Evolutionary conservation across 2,113 vertebrate species (phyloP).

Genomic region (Bubo blakistoni): DNA sequence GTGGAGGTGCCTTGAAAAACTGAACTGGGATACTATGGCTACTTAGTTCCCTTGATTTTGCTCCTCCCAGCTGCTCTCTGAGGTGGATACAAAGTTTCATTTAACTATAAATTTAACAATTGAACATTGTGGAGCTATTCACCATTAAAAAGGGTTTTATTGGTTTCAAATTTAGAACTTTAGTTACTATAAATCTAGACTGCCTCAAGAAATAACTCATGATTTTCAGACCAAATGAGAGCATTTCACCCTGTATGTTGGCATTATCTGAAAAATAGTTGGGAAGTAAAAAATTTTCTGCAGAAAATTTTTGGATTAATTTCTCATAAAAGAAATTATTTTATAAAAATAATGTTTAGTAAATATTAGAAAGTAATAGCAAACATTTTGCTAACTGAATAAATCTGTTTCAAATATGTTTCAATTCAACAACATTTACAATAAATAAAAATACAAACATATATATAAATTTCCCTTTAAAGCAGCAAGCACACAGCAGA

Average conservation of each 20-base stretch:
- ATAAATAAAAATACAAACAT: background rate
- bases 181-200: background rate
- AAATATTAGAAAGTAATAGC: background rate
- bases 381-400: background rate
- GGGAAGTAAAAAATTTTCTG: background rate
- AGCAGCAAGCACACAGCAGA: background rate
- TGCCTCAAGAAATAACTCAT: background rate
- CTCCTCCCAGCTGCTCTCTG: background rate
- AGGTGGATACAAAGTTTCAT: background rate
- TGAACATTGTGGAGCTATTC: background rate
- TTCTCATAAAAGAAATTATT: background rate
- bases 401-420: background rate
- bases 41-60: background rate
- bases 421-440: background rate
- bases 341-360: background rate
- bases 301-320: background rate
- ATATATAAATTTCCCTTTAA: background rate
- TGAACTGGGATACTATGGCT: background rate
- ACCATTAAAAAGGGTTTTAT: background rate
- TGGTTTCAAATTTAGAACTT: background rate
- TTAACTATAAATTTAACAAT: background rate
- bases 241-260: rapidly evolving
- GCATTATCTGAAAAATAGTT: background rate
- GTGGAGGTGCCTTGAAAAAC: background rate
- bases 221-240: background rate